Conservation (phyloP, 2,888 invertebrate genomes). For the Dendrolimus pini region DNA sequence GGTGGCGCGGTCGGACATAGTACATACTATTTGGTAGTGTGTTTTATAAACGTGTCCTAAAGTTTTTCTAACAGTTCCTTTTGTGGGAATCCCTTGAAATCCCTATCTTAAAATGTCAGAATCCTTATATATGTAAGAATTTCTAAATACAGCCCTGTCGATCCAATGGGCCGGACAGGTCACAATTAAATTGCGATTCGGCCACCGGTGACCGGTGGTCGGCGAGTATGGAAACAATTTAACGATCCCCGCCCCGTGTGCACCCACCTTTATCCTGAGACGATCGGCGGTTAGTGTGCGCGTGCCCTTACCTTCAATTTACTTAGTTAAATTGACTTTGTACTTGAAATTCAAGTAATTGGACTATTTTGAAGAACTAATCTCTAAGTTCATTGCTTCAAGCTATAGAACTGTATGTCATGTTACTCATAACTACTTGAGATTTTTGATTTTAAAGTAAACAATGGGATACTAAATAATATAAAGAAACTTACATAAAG, state of each 20-base stretch:
- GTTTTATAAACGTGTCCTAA: no score
- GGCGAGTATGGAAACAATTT: conserved; percentile 41
- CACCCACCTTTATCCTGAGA: conserved; percentile 31
- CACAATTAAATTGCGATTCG: conserved; percentile 56
- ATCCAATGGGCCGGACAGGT: conserved; percentile 45
- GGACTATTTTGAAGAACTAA: neutral
- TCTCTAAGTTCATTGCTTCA: conserved; percentile 15
- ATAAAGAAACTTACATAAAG: no score
- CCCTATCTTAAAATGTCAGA: no score
- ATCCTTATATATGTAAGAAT: no score
- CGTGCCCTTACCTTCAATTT: conserved; percentile 17
- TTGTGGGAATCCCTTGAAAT: no score
- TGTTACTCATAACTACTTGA: no score
- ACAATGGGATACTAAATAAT: no score
- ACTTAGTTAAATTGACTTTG: conserved; percentile 3
- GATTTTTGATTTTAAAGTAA: no score
- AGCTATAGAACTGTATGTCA: neutral
- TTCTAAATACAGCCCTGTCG: conserved; percentile 25
- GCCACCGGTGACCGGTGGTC: conserved; percentile 19
- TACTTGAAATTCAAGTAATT: neutral
- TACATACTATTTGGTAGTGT: no score
- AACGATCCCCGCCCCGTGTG: conserved; percentile 40
- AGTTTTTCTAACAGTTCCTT: no score
- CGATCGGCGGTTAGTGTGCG: conserved; percentile 28
- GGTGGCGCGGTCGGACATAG: no score